Percentiles rank a stretch among this genome's conserved stretches.
phyloP scores from a whole-genome alignment of 2,797 vertebrate genomes.

The Sternarchorhynchus goeldii region DNA sequence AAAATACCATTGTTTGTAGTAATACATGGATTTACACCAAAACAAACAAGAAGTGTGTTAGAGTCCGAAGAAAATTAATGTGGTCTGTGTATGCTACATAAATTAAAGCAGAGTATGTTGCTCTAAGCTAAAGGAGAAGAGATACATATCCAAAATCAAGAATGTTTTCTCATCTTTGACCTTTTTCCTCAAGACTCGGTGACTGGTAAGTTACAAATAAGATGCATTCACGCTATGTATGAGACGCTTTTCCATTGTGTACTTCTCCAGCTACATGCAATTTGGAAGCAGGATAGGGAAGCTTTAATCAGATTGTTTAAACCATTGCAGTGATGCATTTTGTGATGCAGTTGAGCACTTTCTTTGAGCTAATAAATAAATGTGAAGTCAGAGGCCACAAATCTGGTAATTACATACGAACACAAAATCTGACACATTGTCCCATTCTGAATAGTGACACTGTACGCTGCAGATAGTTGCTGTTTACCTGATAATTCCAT shows the following conservation, averaged over 20 bases:
- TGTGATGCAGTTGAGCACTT: not conserved
- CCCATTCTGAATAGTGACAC: conserved; percentile 16
- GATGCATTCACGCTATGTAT: not conserved
- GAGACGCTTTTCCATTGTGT: not conserved
- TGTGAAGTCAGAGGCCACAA: not conserved
- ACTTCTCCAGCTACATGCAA: conserved; percentile 14
- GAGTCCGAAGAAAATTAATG: not conserved
- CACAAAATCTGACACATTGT: conserved; percentile 20
- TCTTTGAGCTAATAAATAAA: conserved; percentile 6
- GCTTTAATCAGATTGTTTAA: conserved; percentile 16
- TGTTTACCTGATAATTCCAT: conserved; percentile 17
- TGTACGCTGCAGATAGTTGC: conserved; percentile 9
- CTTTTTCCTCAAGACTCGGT: not conserved
- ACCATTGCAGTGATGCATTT: not conserved
- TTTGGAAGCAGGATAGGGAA: not conserved
- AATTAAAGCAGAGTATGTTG: not conserved
- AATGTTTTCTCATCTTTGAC: not conserved
- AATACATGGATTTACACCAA: not conserved
- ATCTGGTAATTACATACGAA: conserved; percentile 19
- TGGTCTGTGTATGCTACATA: not conserved
- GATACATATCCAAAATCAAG: not conserved
- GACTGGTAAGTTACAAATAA: not conserved
- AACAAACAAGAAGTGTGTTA: not conserved
- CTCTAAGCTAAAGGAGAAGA: not conserved
- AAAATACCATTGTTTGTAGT: not conserved